phyloP scores from a whole-genome alignment of 2,797 vertebrate genomes.

The Coregonus suidteri region DNA sequence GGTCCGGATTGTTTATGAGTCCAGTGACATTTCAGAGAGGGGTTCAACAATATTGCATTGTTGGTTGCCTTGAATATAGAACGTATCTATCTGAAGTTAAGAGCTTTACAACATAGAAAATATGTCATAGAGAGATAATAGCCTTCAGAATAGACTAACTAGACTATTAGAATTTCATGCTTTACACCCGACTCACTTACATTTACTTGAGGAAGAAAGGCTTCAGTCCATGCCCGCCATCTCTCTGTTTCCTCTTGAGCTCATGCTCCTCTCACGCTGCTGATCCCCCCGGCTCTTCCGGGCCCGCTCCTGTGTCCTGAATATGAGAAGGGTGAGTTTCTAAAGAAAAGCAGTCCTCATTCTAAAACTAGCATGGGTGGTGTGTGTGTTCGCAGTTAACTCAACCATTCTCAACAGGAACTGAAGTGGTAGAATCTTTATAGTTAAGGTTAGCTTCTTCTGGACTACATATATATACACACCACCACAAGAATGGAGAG shows the following conservation, averaged over 20 bases:
- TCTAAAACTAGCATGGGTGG: neutral
- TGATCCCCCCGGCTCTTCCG: constrained; percentile 70
- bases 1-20: too few species aligned
- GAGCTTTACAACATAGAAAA: too few species aligned
- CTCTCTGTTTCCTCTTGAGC: constrained; percentile 83
- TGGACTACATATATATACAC: constrained; percentile 73
- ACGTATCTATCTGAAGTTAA: too few species aligned
- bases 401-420: constrained; percentile 88
- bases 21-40: too few species aligned
- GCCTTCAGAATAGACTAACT: too few species aligned
- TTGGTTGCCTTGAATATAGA: too few species aligned
- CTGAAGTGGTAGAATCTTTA: too few species aligned
- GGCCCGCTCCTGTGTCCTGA: constrained; percentile 86
- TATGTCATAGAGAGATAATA: too few species aligned
- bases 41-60: too few species aligned
- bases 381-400: constrained; percentile 16
- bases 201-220: constrained; percentile 91
- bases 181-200: constrained; percentile 66
- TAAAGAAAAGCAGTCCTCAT: too few species aligned
- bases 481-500: neutral
- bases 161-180: neutral
- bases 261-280: constrained; percentile 78
- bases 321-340: neutral
- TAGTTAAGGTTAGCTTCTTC: constrained; percentile 82
- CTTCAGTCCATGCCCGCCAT: constrained; percentile 80